Base-by-base conservation (phyloP, 2,888 invertebrate species). In the Zygothrica quintamaculata region DNA sequence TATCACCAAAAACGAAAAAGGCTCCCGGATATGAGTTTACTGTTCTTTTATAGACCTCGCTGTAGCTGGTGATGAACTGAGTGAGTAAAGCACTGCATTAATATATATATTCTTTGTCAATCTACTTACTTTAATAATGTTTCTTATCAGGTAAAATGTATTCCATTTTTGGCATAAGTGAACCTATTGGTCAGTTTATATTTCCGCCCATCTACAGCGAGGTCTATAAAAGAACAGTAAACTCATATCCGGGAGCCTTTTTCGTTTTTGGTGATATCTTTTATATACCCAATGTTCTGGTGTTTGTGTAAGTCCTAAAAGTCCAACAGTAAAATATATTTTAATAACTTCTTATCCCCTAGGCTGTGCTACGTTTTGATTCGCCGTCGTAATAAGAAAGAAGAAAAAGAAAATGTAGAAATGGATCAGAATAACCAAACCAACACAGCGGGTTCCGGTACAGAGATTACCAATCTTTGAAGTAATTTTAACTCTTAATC, bases 251-350 rank as follows among this genome's bases (percentile, higher is more conserved):
- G 0, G 91, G 91, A 1, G 90, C 91, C 2, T 89, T 91, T 50
- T 91, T 88, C 55, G 50, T 91, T 3, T 89, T 91, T 58, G 87
- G 90, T 13, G 90, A 91, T 77, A 70, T 90, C 1, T 91, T 91
- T 52, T 90, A 89, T 18, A 55, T 91, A 3, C 89, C 90, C 9
- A 90, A 90, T 62, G 84, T 89, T 8, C 51, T 91, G n/a, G 87
- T 91, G n/a, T 91, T 91, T 67, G 74, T 88, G 91, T 91, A 70
- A 84, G 89, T 72, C 8, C 9, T 9, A 25, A 15, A 0, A 84
- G 89, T 72, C 9, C n/a, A n/a, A n/a, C n/a, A n/a, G 7, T 7
- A 34, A 9, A 11, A n/a, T 9, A n/a, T 6, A 18, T 13, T n/a
- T 25, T 9, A 33, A 29, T 37, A n/a, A 12, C 12, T 1, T 3